These are phyloP conservation scores for Chauna torquata DNA, from an alignment of 2,113 vertebrate genomes.

Conservation along the genomic window DNA sequence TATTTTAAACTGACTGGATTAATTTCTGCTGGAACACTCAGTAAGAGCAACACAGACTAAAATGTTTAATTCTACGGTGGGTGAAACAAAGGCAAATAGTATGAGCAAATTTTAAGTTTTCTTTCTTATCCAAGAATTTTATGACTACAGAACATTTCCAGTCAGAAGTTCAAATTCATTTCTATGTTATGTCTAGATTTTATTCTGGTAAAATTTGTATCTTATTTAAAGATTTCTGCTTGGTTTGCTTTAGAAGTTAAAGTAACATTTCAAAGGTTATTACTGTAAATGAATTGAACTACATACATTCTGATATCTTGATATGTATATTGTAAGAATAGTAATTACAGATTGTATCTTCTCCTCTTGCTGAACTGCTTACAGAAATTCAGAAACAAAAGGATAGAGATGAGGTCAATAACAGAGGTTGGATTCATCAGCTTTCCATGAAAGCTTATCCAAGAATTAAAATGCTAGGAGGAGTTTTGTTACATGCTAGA, in stretches of 20 bases:
- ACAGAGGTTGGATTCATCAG: background rate
- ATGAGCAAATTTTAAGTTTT: background rate
- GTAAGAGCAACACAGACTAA: background rate
- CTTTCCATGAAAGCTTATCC: background rate
- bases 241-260: background rate
- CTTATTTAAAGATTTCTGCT: background rate
- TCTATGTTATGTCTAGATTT: background rate
- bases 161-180: background rate
- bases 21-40: background rate
- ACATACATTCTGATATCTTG: background rate
- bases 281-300: background rate
- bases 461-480: background rate
- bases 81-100: background rate
- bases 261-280: background rate
- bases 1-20: background rate
- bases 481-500: background rate
- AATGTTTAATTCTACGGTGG: background rate
- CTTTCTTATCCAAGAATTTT: background rate
- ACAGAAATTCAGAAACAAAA: background rate
- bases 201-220: background rate
- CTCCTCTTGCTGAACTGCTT: background rate
- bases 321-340: background rate
- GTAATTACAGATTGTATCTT: background rate
- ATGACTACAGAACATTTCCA: background rate
- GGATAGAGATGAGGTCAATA: background rate